Conservation (phyloP, 1,140 invertebrate genomes). For the Zophobas morio region DNA sequence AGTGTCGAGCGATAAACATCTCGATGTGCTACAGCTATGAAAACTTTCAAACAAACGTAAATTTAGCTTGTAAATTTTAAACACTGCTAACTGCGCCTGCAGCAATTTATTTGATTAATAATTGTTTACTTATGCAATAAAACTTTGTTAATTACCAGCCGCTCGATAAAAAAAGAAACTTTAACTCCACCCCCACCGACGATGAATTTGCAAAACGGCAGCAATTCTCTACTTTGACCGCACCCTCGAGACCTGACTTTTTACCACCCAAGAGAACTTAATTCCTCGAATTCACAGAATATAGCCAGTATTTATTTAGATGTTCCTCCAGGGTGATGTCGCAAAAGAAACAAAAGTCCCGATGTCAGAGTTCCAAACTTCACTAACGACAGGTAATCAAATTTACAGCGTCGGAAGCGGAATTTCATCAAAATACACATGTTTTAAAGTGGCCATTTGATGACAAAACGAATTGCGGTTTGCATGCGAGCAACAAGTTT, state of each 20-base stretch:
- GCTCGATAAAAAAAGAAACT: conserved; percentile 33
- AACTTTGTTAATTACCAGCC: conserved; percentile 30
- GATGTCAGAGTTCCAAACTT: too few relatives aligned
- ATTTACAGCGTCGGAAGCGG: background rate
- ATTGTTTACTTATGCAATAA: conserved; percentile 25
- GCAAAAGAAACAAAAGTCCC: background rate
- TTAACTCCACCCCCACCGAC: background rate
- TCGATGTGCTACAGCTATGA: background rate
- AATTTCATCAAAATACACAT: background rate
- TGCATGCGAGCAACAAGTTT: conserved; percentile 31
- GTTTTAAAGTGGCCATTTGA: background rate
- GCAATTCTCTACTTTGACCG: background rate
- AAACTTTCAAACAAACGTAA: background rate
- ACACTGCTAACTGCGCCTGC: background rate
- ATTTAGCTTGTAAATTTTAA: background rate
- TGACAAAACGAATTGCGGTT: background rate
- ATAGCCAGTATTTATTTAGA: conserved; percentile 13
- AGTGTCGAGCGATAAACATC: too few relatives aligned
- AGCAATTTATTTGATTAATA: conserved; percentile 2
- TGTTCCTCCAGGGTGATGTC: background rate
- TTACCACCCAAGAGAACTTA: conserved; percentile 14
- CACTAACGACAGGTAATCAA: background rate
- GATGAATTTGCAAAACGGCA: conserved; percentile 7
- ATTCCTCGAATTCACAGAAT: conserved; percentile 18
- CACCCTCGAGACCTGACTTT: conserved; percentile 8